Evolutionary conservation across 2,797 vertebrate species (phyloP).

Genomic region (Schizopygopsis malacanthus): DNA sequence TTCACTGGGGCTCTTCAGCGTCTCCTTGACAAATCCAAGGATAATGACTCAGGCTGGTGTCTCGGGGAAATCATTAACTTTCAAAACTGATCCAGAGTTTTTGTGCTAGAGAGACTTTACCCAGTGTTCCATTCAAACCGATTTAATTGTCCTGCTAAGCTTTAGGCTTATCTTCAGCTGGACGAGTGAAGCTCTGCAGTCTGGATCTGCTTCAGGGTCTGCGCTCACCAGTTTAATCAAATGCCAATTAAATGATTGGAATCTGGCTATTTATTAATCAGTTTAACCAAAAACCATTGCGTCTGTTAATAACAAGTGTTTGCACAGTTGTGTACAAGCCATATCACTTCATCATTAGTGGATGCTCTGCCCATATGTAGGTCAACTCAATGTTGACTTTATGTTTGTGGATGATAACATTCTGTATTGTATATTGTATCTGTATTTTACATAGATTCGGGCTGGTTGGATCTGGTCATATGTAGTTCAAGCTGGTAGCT

Average conservation of each 20-base stretch:
- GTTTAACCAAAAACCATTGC: constrained; percentile 21
- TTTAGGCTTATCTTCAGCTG: constrained; percentile 46
- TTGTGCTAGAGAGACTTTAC: constrained; percentile 43
- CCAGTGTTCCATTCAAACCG: constrained; percentile 47
- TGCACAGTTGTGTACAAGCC: constrained; percentile 1
- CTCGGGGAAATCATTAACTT: constrained; percentile 53
- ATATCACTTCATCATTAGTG: background rate
- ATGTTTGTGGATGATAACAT: background rate
- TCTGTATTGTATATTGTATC: background rate
- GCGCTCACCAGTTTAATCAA: constrained; percentile 39
- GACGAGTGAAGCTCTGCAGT: constrained; percentile 35
- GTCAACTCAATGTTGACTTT: background rate
- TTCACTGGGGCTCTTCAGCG: constrained; percentile 28
- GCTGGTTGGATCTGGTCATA: background rate
- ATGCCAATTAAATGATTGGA: constrained; percentile 50
- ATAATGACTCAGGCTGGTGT: constrained; percentile 52
- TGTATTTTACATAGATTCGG: background rate
- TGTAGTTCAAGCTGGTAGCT: background rate
- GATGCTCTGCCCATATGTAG: background rate
- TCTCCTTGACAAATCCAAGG: constrained; percentile 55
- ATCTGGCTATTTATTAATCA: constrained; percentile 41
- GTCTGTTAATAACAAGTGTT: constrained; percentile 9
- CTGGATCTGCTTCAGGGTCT: constrained; percentile 38
- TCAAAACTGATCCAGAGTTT: constrained; percentile 47
- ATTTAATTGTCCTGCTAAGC: constrained; percentile 51